A percentile compares a stretch with the other conserved stretches of the same genome.
These are phyloP conservation scores for Pitangus sulphuratus DNA, from an alignment of 2,797 vertebrate genomes.

Conservation along the genomic window DNA sequence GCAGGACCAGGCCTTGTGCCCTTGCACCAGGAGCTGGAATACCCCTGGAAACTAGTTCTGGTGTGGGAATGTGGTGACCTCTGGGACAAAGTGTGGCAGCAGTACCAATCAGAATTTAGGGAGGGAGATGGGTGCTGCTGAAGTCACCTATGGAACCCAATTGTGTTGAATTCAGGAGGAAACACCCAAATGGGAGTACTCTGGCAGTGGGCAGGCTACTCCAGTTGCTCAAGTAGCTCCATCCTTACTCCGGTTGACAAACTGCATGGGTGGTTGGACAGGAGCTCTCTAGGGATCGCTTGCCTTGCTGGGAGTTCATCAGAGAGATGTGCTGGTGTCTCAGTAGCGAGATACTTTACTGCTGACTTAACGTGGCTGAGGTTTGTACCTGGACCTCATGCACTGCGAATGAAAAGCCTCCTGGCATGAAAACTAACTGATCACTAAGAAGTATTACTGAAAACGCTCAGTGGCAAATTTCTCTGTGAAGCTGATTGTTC, in stretches of 20 bases:
- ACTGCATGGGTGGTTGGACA: neutral
- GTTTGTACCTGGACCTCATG: neutral
- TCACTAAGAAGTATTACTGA: slow-evolving; percentile 8
- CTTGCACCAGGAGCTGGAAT: neutral
- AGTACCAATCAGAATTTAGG: neutral
- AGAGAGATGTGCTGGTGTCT: neutral
- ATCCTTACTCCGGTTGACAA: neutral
- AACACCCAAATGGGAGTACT: neutral
- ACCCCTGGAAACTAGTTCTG: neutral
- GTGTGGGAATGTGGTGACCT: neutral
- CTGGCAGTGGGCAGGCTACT: neutral
- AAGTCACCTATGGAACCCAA: rapidly evolving
- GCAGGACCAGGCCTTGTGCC: neutral
- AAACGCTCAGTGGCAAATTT: slow-evolving; percentile 40
- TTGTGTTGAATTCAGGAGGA: neutral
- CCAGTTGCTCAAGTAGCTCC: neutral
- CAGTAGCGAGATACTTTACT: neutral
- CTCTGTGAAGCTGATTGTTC: slow-evolving; percentile 49
- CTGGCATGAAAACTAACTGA: slow-evolving; percentile 29
- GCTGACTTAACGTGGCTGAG: neutral
- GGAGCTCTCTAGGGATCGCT: neutral
- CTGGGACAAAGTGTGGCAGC: neutral
- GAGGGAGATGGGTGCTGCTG: neutral
- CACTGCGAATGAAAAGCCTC: slow-evolving; percentile 14
- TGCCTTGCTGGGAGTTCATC: neutral